Percentiles rank a stretch among this genome's conserved stretches.
phyloP scores from a whole-genome alignment of 2,113 vertebrate genomes.

The Delphinus delphis region DNA sequence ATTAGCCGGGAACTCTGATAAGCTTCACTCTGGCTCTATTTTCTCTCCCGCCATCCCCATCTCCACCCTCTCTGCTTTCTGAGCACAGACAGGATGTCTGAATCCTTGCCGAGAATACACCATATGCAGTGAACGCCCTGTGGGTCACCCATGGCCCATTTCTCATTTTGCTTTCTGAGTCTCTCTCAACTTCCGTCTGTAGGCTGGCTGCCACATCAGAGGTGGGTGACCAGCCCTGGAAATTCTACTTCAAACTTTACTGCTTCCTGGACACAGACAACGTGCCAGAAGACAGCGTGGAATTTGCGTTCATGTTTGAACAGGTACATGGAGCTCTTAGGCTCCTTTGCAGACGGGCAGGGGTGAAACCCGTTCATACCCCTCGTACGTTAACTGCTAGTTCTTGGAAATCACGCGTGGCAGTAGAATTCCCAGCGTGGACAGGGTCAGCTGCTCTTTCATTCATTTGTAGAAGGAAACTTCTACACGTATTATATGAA shows the following conservation, averaged over 20 bases:
- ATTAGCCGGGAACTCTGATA: fast-evolving
- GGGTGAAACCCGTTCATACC: fast-evolving
- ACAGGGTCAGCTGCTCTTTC: background rate
- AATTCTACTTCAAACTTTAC: constrained; percentile 99
- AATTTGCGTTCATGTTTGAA: constrained; percentile 99
- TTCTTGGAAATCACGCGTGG: fast-evolving
- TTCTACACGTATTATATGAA: fast-evolving
- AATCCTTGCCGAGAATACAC: background rate
- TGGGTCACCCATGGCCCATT: fast-evolving
- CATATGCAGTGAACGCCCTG: background rate
- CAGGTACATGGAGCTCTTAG: constrained; percentile 86
- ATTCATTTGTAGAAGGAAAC: background rate
- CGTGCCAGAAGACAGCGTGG: constrained; percentile 94
- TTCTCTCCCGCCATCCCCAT: fast-evolving
- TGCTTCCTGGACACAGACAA: constrained; percentile 96
- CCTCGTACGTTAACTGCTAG: too few species aligned
- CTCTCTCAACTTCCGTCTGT: background rate
- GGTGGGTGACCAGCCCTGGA: constrained; percentile 87
- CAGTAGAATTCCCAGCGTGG: fast-evolving
- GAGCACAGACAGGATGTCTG: background rate
- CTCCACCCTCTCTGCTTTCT: fast-evolving
- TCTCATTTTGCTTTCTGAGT: background rate
- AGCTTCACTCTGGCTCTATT: fast-evolving
- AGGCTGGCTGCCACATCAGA: constrained; percentile 90
- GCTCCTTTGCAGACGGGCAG: background rate